Percentiles rank a stretch among this genome's conserved stretches.
Evolutionary conservation across 1,140 invertebrate species (phyloP).

Genomic region (Ceratina calcarata): DNA sequence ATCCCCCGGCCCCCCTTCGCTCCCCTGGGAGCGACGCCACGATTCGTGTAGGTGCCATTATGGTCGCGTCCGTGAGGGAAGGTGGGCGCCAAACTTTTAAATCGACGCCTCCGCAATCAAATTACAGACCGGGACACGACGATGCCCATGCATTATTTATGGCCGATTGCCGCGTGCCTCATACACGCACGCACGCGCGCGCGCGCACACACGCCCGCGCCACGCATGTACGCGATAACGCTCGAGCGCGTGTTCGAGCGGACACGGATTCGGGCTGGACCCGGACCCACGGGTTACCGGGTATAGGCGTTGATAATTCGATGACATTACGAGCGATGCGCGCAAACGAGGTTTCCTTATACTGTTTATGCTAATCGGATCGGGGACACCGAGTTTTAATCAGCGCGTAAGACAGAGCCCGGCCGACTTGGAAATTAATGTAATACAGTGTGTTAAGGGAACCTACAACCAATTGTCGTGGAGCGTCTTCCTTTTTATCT

Average conservation of each 20-base stretch:
- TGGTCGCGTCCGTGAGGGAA: conserved; percentile 59
- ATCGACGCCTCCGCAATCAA: conserved; percentile 76
- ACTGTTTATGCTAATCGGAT: conserved; percentile 32
- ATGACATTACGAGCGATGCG: conserved; percentile 62
- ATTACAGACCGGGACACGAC: conserved; percentile 73
- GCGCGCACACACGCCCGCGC: neutral
- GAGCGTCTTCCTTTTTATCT: too few relatives aligned
- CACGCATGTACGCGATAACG: too few relatives aligned
- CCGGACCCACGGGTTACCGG: conserved; percentile 5
- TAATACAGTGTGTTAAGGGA: neutral
- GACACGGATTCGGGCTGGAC: conserved; percentile 2
- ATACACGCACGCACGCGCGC: conserved; percentile 28
- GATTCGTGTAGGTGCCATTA: conserved; percentile 65
- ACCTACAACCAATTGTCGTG: neutral
- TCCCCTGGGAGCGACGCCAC: neutral
- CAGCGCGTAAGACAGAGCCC: conserved; percentile 6
- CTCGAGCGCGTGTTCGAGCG: neutral
- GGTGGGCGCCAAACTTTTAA: conserved; percentile 71
- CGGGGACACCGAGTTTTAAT: conserved; percentile 21
- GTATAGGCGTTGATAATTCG: conserved; percentile 62
- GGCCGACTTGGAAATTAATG: neutral
- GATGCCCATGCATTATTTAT: conserved; percentile 75
- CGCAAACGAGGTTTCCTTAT: conserved; percentile 55
- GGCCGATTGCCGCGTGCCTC: conserved; percentile 70
- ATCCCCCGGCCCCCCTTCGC: conserved; percentile 11